A percentile compares a stretch with the other conserved stretches of the same genome.
These are phyloP conservation scores for Riptortus pedestris DNA, from an alignment of 1,140 invertebrate species.

Conservation along the genomic window DNA sequence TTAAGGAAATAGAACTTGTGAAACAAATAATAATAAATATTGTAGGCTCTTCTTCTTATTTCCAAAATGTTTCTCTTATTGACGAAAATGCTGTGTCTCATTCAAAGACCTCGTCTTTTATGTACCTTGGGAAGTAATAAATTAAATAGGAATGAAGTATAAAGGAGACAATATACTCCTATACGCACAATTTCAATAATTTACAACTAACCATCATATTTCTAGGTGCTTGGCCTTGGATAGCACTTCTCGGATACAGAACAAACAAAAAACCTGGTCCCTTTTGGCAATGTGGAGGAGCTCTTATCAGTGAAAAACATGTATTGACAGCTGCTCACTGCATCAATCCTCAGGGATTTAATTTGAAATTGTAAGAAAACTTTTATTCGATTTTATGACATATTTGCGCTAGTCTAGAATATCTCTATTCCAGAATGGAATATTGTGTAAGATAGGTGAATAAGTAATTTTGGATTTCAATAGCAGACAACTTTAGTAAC, in stretches of 20 bases:
- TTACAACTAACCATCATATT: too few relatives aligned
- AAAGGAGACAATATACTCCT: too few relatives aligned
- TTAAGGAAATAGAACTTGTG: too few relatives aligned
- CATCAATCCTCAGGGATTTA: conserved; percentile 33
- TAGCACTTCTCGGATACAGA: conserved; percentile 46
- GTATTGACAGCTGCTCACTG: conserved; percentile 40
- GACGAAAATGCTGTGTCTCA: too few relatives aligned
- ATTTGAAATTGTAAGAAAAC: background rate
- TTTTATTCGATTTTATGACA: background rate
- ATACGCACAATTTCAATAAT: too few relatives aligned
- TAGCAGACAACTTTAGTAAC: too few relatives aligned
- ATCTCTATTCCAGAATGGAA: background rate
- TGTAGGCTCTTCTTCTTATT: too few relatives aligned
- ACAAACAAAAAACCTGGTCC: conserved; percentile 30
- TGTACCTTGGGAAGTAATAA: too few relatives aligned
- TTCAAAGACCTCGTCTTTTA: too few relatives aligned
- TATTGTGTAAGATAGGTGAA: background rate
- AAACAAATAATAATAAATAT: too few relatives aligned
- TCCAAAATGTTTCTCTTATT: too few relatives aligned
- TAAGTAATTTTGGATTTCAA: background rate
- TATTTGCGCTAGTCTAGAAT: background rate
- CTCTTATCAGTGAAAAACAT: conserved; percentile 56
- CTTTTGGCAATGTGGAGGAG: conserved; percentile 52
- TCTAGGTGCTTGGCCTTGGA: conserved; percentile 33
- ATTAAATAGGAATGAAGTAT: too few relatives aligned